Evolutionary conservation across 2,797 vertebrate genomes (phyloP), one percentile per base, ranked within the genome.

Genomic region (Poeciliopsis paucimaculata): DNA sequence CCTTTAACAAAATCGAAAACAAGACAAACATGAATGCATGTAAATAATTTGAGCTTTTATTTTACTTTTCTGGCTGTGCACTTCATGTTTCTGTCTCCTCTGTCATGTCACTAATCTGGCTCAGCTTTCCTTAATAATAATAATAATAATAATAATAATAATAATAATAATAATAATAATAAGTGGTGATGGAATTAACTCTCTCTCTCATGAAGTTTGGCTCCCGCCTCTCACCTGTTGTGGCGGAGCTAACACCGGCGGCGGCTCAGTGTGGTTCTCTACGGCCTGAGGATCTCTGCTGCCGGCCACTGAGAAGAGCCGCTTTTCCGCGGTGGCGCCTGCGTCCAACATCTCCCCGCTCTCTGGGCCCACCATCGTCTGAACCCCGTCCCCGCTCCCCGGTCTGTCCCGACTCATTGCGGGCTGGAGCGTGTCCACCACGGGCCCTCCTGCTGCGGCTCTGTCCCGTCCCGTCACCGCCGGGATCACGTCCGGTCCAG

Each of bases 371-470:
- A 95, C 94, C 84, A 95, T 91, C 18, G 94, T 94, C 84, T 96
- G 93, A 43, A 86, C 57, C 76, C 85, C 90, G 71, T 94, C 93
- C 9, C 73, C 90, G 5, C 83, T 81, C 11, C 81, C 83, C 20
- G 82, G 39, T 82, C 96, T 94, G 91, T 97, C 97, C 90, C 96
- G 95, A 84, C 95, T 97, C 97, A 97, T 96, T 88, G 76, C 82
- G 34, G 94, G 89, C 84, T 96, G 92, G 41, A 82, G 79, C 46
- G n/a, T 31, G 72, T 93, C 92, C 36, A 62, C 72, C 41, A 73
- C 85, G 5, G 89, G 81, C 87, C 96, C 96, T 74, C 96, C 96
- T 73, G 95, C 91, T 84, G 87, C 94, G 84, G 90, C 90, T 94
- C 96, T 95, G 91, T 97, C 96, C 93, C 96, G 95, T 88, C 94